phyloP scores from a whole-genome alignment of 2,888 invertebrate genomes.

The Barypeithes pellucidus region DNA sequence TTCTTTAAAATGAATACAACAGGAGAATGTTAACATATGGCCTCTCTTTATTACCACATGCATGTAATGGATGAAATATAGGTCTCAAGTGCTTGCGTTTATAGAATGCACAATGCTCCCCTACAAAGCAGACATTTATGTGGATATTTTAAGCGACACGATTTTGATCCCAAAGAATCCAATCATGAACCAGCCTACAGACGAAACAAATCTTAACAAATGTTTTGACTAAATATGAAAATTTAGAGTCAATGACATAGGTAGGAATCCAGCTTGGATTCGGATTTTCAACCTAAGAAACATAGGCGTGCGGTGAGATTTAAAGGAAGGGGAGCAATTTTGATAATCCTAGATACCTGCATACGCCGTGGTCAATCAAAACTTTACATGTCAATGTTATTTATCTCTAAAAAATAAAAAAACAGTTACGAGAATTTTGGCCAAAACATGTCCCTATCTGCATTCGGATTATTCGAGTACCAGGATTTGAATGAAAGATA shows the following conservation, averaged over 20 bases:
- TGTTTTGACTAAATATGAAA: constrained; percentile 35
- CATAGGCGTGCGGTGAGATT: neutral
- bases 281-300: neutral
- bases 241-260: constrained; percentile 36
- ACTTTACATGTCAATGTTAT: no score
- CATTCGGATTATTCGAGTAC: no score
- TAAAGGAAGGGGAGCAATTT: no score
- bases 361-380: no score
- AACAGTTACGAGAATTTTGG: no score
- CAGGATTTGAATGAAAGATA: no score
- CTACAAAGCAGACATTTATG: constrained; percentile 11
- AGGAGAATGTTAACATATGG: constrained; percentile 2
- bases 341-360: no score
- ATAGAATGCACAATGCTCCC: constrained; percentile 21
- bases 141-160: constrained; percentile 9
- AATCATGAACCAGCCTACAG: constrained; percentile 28
- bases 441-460: no score
- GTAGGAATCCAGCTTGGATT: neutral
- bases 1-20: no score
- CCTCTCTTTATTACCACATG: constrained; percentile 6
- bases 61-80: neutral
- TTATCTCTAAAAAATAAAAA: no score
- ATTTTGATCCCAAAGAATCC: constrained; percentile 1
- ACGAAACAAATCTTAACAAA: constrained; percentile 41
- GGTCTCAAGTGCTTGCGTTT: constrained; percentile 2